Evolutionary conservation across 2,888 invertebrate species (phyloP).

Genomic region (Andricus curvator): DNA sequence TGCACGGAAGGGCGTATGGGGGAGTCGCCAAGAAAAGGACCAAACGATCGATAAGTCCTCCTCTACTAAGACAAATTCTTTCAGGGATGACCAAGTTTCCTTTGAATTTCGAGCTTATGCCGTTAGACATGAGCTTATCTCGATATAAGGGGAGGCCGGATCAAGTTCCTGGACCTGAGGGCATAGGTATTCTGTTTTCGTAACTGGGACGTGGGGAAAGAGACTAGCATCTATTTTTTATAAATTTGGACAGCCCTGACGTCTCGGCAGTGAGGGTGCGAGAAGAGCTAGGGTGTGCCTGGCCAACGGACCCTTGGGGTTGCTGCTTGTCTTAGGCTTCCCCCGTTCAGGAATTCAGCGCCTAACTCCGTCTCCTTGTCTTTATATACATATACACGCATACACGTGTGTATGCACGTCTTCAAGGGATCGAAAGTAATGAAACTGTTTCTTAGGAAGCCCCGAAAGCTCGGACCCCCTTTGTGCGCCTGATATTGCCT

Average conservation of each 20-base stretch:
- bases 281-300: conserved; percentile 42
- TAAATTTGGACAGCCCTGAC: conserved; percentile 62
- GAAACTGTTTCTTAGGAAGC: conserved; percentile 74
- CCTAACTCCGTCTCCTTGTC: conserved; percentile 48
- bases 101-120: conserved; percentile 39
- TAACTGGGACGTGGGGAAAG: conserved; percentile 46
- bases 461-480: conserved; percentile 63
- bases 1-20: conserved; percentile 43
- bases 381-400: conserved; percentile 37
- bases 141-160: neutral
- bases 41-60: conserved; percentile 71
- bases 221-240: conserved; percentile 59
- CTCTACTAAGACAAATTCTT: conserved; percentile 74
- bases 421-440: conserved; percentile 73
- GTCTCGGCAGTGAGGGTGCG: conserved; percentile 46
- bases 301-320: conserved; percentile 64
- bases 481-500: conserved; percentile 67
- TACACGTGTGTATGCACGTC: conserved; percentile 38
- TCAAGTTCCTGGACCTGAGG: conserved; percentile 9
- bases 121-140: conserved; percentile 33
- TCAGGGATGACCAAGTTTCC: conserved; percentile 58
- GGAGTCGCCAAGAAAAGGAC: conserved; percentile 61
- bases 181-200: conserved; percentile 46
- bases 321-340: conserved; percentile 65
- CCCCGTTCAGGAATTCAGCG: conserved; percentile 64